phyloP scores from a whole-genome alignment of 2,797 vertebrate genomes.

The Chaetodon trifasciatus region DNA sequence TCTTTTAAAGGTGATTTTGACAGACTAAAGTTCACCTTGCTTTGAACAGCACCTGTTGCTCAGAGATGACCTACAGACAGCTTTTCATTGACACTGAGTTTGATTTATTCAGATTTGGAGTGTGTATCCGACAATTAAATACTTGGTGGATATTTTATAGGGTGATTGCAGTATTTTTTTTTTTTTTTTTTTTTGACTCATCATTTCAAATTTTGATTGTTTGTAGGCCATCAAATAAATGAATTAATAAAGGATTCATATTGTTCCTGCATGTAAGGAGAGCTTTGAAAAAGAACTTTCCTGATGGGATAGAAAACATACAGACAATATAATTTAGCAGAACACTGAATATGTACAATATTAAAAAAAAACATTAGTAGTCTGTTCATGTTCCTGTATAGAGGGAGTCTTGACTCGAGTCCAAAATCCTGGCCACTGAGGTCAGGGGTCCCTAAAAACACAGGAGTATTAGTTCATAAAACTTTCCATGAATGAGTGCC shows the following conservation, averaged over 20 bases:
- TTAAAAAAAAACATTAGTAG: background rate
- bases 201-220: background rate
- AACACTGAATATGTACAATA: background rate
- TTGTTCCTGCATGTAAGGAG: background rate
- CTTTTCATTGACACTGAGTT: background rate
- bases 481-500: constrained; percentile 21
- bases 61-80: background rate
- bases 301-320: background rate
- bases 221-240: background rate
- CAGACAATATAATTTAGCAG: background rate
- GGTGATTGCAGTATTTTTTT: background rate
- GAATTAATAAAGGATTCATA: background rate
- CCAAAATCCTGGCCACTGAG: background rate
- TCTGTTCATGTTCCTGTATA: background rate
- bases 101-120: background rate
- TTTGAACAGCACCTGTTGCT: constrained; percentile 27
- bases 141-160: background rate
- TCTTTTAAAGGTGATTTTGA: background rate
- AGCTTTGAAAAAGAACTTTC: background rate
- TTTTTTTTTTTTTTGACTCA: background rate
- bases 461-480: background rate
- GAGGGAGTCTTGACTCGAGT: background rate
- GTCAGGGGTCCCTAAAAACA: background rate
- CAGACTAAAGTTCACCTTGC: background rate
- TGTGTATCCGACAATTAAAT: background rate